Conservation (phyloP, 2,797 vertebrate species). For the Sus cebifrons region DNA sequence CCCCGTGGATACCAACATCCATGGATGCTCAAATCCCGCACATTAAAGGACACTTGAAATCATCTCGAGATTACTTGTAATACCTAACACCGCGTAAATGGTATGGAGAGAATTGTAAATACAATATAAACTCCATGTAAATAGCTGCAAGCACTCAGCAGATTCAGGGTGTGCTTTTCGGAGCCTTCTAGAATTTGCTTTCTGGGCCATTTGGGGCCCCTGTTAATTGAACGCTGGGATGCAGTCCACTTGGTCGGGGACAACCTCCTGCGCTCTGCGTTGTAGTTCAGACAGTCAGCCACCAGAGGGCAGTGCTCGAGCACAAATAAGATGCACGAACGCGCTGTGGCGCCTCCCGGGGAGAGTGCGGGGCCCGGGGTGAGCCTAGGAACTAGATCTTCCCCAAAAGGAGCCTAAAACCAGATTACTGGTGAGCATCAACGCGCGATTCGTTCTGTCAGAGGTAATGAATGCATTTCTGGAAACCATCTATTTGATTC, state of each 20-base stretch:
- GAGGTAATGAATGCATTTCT: not conserved
- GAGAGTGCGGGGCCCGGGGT: no score
- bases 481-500: not conserved
- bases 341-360: rapidly evolving
- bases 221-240: not conserved
- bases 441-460: not conserved
- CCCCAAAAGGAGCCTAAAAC: not conserved
- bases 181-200: not conserved
- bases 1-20: not conserved
- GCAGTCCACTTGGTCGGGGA: not conserved
- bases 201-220: not conserved
- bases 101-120: not conserved
- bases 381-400: no score
- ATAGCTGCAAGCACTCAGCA: not conserved
- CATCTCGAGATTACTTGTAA: not conserved
- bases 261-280: not conserved
- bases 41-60: not conserved
- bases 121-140: not conserved
- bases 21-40: not conserved
- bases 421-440: not conserved
- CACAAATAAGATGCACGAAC: not conserved
- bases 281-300: not conserved
- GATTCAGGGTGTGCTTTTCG: not conserved
- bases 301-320: conserved; percentile 14
- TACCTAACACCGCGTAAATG: not conserved